These are phyloP conservation scores for Monopterus albus DNA, from an alignment of 2,113 vertebrate species.

Conservation along the genomic window DNA sequence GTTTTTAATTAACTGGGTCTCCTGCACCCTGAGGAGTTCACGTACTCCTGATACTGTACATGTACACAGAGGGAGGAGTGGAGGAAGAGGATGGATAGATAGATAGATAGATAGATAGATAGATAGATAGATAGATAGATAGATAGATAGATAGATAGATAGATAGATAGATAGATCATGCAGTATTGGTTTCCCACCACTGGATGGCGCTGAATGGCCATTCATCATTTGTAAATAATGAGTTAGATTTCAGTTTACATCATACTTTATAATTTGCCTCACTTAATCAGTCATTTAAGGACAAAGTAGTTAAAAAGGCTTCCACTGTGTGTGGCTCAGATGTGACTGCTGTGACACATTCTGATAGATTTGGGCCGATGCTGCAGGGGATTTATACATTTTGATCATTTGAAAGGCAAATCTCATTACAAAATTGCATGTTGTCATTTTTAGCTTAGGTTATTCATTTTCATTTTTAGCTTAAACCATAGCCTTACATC, in stretches of 20 bases:
- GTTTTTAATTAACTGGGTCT: slow-evolving; percentile 43
- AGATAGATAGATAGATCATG: not conserved
- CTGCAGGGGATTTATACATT: too few relatives aligned
- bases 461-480: too few relatives aligned
- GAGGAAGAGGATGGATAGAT: not conserved
- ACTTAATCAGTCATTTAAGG: not conserved
- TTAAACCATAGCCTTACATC: too few relatives aligned
- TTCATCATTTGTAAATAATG: not conserved
- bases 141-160: too few relatives aligned
- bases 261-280: too few relatives aligned
- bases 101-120: too few relatives aligned
- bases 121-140: too few relatives aligned
- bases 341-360: too few relatives aligned
- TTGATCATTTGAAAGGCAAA: too few relatives aligned
- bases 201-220: slow-evolving; percentile 5
- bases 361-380: too few relatives aligned
- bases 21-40: slow-evolving; percentile 34
- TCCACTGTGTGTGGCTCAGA: not conserved
- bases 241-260: not conserved
- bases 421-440: too few relatives aligned
- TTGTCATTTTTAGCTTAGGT: too few relatives aligned
- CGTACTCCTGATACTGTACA: not conserved
- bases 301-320: not conserved
- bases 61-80: not conserved
- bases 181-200: slow-evolving; percentile 3